phyloP scores from a whole-genome alignment of 2,888 invertebrate genomes.

The Thelaira solivaga region DNA sequence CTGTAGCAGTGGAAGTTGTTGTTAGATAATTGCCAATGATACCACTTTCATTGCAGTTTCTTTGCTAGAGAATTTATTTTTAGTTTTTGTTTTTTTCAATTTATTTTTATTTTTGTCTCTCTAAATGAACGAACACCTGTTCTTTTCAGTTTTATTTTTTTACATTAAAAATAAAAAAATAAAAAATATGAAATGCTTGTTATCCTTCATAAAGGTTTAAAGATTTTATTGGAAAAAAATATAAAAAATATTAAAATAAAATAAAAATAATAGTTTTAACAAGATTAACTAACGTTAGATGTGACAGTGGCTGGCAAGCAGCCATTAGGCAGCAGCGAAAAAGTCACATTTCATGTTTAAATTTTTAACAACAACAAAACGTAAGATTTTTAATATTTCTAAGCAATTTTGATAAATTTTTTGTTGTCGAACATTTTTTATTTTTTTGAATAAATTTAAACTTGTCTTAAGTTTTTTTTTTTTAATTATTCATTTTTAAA shows the following conservation, averaged over 20 bases:
- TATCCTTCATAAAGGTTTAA: conserved; percentile 52
- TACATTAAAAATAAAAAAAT: not conserved
- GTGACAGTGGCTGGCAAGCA: not conserved
- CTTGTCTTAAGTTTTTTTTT: conserved; percentile 3
- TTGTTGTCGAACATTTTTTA: conserved; percentile 6
- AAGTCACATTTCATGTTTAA: conserved; percentile 29
- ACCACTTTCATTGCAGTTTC: conserved; percentile 39
- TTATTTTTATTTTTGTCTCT: too few relatives aligned
- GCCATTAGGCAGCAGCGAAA: not conserved
- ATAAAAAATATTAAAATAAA: not conserved
- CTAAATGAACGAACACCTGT: conserved; percentile 48
- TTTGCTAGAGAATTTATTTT: not conserved
- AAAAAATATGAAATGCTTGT: conserved; percentile 34
- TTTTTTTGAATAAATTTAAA: conserved; percentile 26
- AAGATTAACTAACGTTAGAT: not conserved
- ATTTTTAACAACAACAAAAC: not conserved
- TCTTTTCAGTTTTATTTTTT: not conserved
- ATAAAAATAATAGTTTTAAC: not conserved
- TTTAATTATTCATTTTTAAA: not conserved
- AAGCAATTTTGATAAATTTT: not conserved
- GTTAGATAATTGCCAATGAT: conserved; percentile 45
- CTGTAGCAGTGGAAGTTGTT: not conserved
- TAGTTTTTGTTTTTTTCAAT: not conserved
- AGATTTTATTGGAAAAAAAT: not conserved
- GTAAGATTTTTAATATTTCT: not conserved